These are phyloP conservation scores for Spea bombifrons DNA, from an alignment of 2,113 vertebrate species.

Conservation along the genomic window DNA sequence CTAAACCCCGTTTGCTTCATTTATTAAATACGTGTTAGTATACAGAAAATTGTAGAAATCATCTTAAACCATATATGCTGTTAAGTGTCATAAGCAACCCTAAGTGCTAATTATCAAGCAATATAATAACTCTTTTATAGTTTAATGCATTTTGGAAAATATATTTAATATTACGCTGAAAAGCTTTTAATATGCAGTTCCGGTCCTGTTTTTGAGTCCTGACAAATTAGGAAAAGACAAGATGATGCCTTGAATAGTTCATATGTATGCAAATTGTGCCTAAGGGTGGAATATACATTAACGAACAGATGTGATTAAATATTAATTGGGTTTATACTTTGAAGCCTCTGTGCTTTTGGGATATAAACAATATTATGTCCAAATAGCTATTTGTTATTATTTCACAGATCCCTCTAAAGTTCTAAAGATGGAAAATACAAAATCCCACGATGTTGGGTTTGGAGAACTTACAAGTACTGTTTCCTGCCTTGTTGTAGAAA, in stretches of 20 bases:
- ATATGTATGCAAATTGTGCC: constrained; percentile 35
- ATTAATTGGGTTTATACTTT: constrained; percentile 31
- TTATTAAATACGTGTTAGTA: constrained; percentile 12
- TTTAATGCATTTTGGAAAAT: constrained; percentile 38
- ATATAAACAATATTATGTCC: constrained; percentile 11
- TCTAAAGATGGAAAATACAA: no score
- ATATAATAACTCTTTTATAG: constrained; percentile 5
- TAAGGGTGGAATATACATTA: constrained; percentile 39
- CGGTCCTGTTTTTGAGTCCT: constrained; percentile 23
- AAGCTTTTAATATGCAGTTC: constrained; percentile 21
- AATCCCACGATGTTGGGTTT: no score
- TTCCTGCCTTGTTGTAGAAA: no score
- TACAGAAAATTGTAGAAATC: constrained; percentile 11
- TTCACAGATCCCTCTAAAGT: no score
- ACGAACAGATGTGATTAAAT: constrained; percentile 38
- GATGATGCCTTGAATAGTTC: constrained; percentile 23
- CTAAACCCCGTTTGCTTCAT: constrained; percentile 1
- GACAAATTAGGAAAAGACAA: background rate
- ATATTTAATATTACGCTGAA: constrained; percentile 35
- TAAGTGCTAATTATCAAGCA: constrained; percentile 40
- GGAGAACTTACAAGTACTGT: no score
- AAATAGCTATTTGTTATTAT: background rate
- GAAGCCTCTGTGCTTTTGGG: constrained; percentile 4
- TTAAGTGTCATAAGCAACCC: constrained; percentile 14
- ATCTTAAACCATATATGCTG: constrained; percentile 20